Evolutionary conservation across 1,140 invertebrate genomes (phyloP).

Genomic region (Drosophila funebris): DNA sequence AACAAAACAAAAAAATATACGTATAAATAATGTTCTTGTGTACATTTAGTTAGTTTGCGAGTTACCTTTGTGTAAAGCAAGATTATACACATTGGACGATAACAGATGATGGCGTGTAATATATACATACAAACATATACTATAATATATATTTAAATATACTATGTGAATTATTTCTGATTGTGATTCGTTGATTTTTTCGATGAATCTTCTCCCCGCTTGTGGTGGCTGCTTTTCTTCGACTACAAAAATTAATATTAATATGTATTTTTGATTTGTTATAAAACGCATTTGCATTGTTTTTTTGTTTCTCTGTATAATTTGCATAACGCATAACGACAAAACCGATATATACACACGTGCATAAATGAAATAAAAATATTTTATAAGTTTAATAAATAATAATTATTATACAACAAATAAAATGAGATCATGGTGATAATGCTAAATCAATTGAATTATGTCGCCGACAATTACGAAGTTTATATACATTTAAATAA

Average conservation of each 20-base stretch:
- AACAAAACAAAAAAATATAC: slow-evolving; percentile 22
- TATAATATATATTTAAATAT: slow-evolving; percentile 34
- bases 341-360: slow-evolving; percentile 25
- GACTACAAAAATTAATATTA: slow-evolving; percentile 1
- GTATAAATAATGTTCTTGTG: slow-evolving; percentile 44
- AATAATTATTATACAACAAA: slow-evolving; percentile 49
- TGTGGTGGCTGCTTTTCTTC: slow-evolving; percentile 42
- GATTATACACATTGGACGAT: slow-evolving; percentile 50
- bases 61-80: slow-evolving; percentile 55
- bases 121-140: slow-evolving; percentile 32
- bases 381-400: slow-evolving; percentile 59
- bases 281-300: slow-evolving; percentile 51
- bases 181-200: slow-evolving; percentile 61
- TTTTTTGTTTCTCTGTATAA: slow-evolving; percentile 34
- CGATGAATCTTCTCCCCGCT: slow-evolving; percentile 26
- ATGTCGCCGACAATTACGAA: slow-evolving; percentile 67
- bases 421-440: slow-evolving; percentile 56
- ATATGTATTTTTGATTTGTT: slow-evolving; percentile 30
- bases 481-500: slow-evolving; percentile 58
- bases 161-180: slow-evolving; percentile 54
- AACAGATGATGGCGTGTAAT: slow-evolving; percentile 33
- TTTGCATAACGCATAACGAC: slow-evolving; percentile 28
- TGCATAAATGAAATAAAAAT: slow-evolving; percentile 39
- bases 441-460: slow-evolving; percentile 59
- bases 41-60: slow-evolving; percentile 64